Percentiles rank a stretch among this genome's conserved stretches.
phyloP scores from a whole-genome alignment of 2,113 vertebrate species.

The Mormoops blainvillei region DNA sequence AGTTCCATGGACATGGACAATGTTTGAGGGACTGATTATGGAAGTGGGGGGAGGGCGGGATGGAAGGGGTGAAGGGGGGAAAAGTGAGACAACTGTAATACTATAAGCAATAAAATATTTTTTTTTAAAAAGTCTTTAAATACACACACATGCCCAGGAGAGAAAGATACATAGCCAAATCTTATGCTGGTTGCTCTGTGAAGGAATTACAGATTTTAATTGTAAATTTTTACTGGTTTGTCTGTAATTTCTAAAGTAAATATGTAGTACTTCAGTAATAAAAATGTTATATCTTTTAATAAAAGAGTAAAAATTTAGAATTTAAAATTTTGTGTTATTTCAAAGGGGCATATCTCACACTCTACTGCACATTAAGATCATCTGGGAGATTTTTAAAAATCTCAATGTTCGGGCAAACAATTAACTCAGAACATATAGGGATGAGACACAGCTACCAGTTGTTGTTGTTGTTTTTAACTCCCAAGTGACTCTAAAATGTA shows the following conservation, averaged over 20 bases:
- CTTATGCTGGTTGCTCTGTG: not conserved
- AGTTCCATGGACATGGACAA: too few species aligned
- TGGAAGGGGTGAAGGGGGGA: too few species aligned
- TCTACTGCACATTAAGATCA: not conserved
- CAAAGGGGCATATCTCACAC: not conserved
- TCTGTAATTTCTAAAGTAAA: slow-evolving; percentile 8
- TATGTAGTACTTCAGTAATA: not conserved
- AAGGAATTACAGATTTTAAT: not conserved
- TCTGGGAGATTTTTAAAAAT: not conserved
- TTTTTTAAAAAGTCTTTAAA: not conserved
- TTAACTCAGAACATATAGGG: not conserved
- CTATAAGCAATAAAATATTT: too few species aligned
- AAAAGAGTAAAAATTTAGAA: not conserved
- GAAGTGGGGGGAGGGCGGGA: too few species aligned
- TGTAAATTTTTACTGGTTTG: not conserved
- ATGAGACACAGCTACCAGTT: not conserved
- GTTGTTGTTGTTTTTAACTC: not conserved
- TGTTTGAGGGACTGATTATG: too few species aligned
- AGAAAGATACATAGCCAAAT: not conserved
- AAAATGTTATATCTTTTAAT: too few species aligned
- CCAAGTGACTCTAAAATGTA: not conserved
- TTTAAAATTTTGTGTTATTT: not conserved
- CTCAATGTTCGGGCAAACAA: not conserved
- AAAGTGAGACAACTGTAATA: too few species aligned
- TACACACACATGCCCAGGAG: not conserved